These are phyloP conservation scores for Semaprochilodus insignis DNA, from an alignment of 2,797 vertebrate genomes.

Conservation along the genomic window DNA sequence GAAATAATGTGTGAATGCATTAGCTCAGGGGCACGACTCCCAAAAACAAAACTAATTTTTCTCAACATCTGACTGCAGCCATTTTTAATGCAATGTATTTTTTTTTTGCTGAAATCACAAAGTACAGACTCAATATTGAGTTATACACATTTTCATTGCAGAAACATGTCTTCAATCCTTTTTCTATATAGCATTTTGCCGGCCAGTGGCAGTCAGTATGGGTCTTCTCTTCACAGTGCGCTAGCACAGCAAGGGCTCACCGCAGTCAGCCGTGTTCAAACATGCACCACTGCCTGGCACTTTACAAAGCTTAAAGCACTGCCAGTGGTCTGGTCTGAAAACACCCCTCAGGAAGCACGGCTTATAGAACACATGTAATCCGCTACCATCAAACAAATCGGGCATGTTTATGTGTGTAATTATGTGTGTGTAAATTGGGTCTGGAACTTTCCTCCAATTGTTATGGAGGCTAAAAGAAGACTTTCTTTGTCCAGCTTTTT, in stretches of 20 bases:
- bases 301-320: conserved; percentile 22
- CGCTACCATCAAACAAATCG: conserved; percentile 38
- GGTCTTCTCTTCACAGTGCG: conserved; percentile 4
- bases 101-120: background rate
- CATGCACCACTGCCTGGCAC: background rate
- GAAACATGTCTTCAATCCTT: background rate
- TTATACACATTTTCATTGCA: background rate
- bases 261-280: conserved; percentile 38
- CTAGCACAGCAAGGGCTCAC: conserved; percentile 1
- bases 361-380: conserved; percentile 52
- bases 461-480: conserved; percentile 17
- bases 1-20: background rate
- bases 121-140: background rate
- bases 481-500: conserved; percentile 14
- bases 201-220: background rate
- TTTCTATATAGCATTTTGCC: background rate
- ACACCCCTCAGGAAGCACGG: conserved; percentile 22
- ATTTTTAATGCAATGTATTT: no score
- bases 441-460: conserved; percentile 20
- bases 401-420: background rate
- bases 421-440: conserved; percentile 2
- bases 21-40: background rate
- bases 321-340: conserved; percentile 12
- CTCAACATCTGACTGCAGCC: background rate
- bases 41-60: background rate